Evolutionary conservation across 2,113 vertebrate genomes (phyloP).

Genomic region (Aspidoscelis tigris): DNA sequence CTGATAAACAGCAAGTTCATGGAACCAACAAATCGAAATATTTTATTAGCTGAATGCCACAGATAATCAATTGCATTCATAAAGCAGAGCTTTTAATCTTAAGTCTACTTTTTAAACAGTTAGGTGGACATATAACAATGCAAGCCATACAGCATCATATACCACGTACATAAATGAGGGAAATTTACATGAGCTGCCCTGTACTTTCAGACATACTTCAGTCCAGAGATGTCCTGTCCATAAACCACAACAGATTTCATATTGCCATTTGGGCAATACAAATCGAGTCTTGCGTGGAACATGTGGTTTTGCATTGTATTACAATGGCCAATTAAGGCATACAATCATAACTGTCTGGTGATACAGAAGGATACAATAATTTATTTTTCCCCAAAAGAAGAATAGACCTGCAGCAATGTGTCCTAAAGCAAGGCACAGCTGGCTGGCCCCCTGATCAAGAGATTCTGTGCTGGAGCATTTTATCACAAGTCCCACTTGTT

Average conservation of each 20-base stretch:
- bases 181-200: no score
- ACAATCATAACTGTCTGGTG: not conserved
- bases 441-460: not conserved
- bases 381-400: no score
- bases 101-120: slow-evolving; percentile 12
- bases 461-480: not conserved
- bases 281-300: no score
- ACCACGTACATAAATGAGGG: no score
- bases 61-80: slow-evolving; percentile 32
- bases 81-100: slow-evolving; percentile 6
- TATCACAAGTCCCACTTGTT: not conserved
- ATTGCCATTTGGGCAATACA: no score
- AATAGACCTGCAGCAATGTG: not conserved
- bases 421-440: not conserved
- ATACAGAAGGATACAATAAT: not conserved
- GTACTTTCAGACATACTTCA: no score
- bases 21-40: slow-evolving; percentile 31
- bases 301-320: no score
- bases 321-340: not conserved
- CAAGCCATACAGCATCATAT: no score
- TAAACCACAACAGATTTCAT: no score
- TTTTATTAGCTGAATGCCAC: slow-evolving; percentile 27
- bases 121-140: not conserved
- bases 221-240: slow-evolving; percentile 3
- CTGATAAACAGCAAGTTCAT: slow-evolving; percentile 42